Evolutionary conservation across 2,797 vertebrate species (phyloP).

Genomic region (Cyprinodon diabolis): DNA sequence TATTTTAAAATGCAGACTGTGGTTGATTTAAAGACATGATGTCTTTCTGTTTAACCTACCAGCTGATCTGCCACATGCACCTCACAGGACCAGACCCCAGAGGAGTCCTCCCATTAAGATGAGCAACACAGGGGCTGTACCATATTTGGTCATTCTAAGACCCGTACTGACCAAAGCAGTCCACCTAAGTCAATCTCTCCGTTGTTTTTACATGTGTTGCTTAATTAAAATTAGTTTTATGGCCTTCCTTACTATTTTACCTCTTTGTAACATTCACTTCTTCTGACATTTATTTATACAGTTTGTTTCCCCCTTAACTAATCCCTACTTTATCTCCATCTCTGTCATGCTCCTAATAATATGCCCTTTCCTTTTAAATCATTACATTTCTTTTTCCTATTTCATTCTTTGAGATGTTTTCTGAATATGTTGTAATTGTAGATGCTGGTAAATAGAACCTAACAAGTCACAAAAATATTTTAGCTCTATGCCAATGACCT

Average conservation of each 20-base stretch:
- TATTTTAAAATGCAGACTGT: slow-evolving; percentile 35
- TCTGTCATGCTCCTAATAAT: slow-evolving; percentile 41
- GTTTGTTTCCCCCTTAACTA: slow-evolving; percentile 28
- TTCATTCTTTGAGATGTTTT: neutral
- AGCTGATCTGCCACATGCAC: slow-evolving; percentile 64
- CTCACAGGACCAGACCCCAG: slow-evolving; percentile 69
- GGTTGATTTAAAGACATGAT: slow-evolving; percentile 62
- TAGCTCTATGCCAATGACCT: slow-evolving; percentile 50
- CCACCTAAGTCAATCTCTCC: slow-evolving; percentile 62
- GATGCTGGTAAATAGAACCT: slow-evolving; percentile 65
- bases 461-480: slow-evolving; percentile 75
- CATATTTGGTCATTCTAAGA: slow-evolving; percentile 80
- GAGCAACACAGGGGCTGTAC: slow-evolving; percentile 55
- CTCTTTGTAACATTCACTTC: slow-evolving; percentile 62
- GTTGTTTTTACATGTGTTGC: slow-evolving; percentile 47
- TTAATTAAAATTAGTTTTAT: slow-evolving; percentile 52
- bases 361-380: slow-evolving; percentile 25
- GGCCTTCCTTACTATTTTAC: slow-evolving; percentile 32
- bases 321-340: slow-evolving; percentile 49
- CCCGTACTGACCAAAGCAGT: slow-evolving; percentile 55
- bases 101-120: slow-evolving; percentile 62
- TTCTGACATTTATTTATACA: slow-evolving; percentile 60
- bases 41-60: slow-evolving; percentile 74
- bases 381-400: neutral
- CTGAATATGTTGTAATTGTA: slow-evolving; percentile 37